Base-by-base conservation (phyloP, 2,113 vertebrate genomes). In the Colius striatus region DNA sequence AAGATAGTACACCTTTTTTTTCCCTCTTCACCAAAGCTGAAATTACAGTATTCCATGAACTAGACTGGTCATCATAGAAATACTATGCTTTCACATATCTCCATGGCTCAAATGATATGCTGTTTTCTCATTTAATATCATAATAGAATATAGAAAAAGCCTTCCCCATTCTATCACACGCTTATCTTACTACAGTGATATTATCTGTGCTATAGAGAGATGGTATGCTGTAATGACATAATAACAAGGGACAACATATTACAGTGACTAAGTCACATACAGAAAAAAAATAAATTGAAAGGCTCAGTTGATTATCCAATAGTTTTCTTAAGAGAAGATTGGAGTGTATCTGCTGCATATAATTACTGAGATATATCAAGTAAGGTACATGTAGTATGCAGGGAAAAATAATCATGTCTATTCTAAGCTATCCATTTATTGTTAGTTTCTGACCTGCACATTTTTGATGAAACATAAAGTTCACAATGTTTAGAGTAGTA, bases 391-490 rank as follows among this genome's bases (percentile, higher is more conserved):
- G 10, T 60, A 26, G 27, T 18, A 53, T n/a, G 13, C 3, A 20
- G 12, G 16, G 3, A 3, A n/a, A 19, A 66, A 70, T 32, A 47
- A 58, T 51, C 2, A 22, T 41, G 2, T 38, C 8, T 65, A 10
- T n/a, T 5, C 8, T 29, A 34, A 30, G 5, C 47, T 34, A 11
- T 25, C 10, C 0, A 29, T 36, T 84, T 43, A 47, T 36, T 79
- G 13, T 36, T 88, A 65, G 16, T 41, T n/a, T 8, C 55, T 84
- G 29, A 54, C 4, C 7, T 27, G 9, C 4, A 77, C 8, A 20
- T 50, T 93, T 89, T 83, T 43, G 11, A n/a, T 75, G 25, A 41
- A 78, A 60, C 5, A 15, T 41, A 47, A 93, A 76, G n/a, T 92
- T 83, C 43, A 67, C 5, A 16, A 48, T 47, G 32, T 71, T 94